Evolutionary conservation across 1,140 invertebrate species (phyloP).

Genomic region (Tetramorium alpestre): DNA sequence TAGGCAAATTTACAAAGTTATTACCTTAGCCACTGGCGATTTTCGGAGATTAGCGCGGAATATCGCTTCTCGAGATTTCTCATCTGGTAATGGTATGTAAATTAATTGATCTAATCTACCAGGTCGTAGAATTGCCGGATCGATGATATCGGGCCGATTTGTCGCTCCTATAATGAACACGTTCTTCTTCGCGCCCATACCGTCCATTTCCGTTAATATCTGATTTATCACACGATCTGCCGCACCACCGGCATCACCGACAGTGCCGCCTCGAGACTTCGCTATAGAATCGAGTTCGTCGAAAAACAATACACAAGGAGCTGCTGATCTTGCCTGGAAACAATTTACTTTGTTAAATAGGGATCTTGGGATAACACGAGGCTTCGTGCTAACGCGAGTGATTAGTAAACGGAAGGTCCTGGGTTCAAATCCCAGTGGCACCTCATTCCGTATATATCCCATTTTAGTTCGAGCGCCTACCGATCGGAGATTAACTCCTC

Average conservation of each 20-base stretch:
- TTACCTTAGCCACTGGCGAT: conserved; percentile 94
- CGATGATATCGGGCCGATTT: conserved; percentile 98
- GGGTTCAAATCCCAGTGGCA: too few relatives aligned
- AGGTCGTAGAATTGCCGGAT: conserved; percentile 99
- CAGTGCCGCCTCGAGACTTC: conserved; percentile 98
- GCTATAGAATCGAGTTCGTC: conserved; percentile 99
- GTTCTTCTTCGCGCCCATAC: conserved; percentile 99
- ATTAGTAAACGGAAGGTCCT: too few relatives aligned
- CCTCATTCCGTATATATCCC: too few relatives aligned
- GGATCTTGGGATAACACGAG: neutral
- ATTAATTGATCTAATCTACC: conserved; percentile 99
- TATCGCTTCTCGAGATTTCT: conserved; percentile 98
- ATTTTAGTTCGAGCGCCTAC: too few relatives aligned
- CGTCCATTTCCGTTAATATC: conserved; percentile 99
- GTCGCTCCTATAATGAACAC: conserved; percentile 99
- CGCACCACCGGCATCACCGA: conserved; percentile 99
- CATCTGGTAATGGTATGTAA: conserved; percentile 99
- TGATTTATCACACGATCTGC: conserved; percentile 99
- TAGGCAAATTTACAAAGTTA: neutral
- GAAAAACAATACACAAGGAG: conserved; percentile 99
- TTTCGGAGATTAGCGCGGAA: conserved; percentile 98
- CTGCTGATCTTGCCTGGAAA: conserved; percentile 96
- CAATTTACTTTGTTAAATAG: conserved; percentile 11
- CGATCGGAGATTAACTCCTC: too few relatives aligned
- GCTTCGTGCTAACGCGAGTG: too few relatives aligned